Percentiles rank a stretch among this genome's conserved stretches.
Evolutionary conservation across 2,113 vertebrate species (phyloP).

Genomic region (Oenanthe oenanthe): DNA sequence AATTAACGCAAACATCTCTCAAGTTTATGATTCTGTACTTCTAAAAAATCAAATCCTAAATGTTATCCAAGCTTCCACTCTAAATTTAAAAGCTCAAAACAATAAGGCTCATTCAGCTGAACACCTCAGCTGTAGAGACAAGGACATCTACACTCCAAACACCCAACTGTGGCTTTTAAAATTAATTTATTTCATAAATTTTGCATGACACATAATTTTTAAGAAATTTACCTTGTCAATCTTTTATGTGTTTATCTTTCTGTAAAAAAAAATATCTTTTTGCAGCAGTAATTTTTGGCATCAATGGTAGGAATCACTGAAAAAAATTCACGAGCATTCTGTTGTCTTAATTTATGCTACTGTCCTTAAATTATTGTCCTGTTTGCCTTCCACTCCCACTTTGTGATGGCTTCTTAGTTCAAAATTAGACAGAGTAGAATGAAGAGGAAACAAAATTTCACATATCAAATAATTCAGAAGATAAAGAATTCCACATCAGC

Average conservation of each 20-base stretch:
- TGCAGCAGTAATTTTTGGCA: background rate
- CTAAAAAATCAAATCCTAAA: background rate
- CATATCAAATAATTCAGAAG: background rate
- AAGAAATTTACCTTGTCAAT: background rate
- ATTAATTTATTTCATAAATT: background rate
- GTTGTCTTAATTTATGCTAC: background rate
- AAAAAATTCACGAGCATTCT: background rate
- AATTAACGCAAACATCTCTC: background rate
- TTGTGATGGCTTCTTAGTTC: background rate
- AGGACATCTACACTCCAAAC: background rate
- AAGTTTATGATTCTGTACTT: background rate
- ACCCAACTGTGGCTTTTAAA: background rate
- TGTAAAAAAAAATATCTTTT: background rate
- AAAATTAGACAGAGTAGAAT: constrained; percentile 9
- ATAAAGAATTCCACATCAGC: background rate
- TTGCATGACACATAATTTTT: background rate
- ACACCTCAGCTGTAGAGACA: background rate
- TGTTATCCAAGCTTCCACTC: background rate
- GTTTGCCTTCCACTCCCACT: background rate
- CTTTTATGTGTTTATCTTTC: background rate
- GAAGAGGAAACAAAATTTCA: background rate
- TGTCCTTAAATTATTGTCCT: background rate
- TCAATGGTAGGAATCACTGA: background rate
- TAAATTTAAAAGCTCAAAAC: background rate
- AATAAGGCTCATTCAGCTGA: background rate